A percentile compares a stretch with the other conserved stretches of the same genome.
Evolutionary conservation across 2,888 invertebrate genomes (phyloP).

Genomic region (Glaucopsyche alexis): DNA sequence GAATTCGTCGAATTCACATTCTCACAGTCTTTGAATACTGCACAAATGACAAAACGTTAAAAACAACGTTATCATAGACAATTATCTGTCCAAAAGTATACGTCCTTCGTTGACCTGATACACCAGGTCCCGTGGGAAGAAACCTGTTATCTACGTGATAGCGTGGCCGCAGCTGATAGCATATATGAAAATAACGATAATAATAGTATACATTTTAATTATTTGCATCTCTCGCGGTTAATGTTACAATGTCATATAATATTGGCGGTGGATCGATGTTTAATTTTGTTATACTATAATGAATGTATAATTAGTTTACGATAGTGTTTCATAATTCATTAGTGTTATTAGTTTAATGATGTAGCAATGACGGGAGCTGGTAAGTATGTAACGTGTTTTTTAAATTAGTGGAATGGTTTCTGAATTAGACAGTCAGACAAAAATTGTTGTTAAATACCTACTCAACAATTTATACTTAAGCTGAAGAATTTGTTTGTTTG

Average conservation of each 20-base stretch:
- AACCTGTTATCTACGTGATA: conserved; percentile 61
- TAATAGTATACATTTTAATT: conserved; percentile 56
- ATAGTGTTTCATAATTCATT: conserved; percentile 32
- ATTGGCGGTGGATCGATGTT: conserved; percentile 56
- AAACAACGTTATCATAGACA: conserved; percentile 28
- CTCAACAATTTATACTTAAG: not conserved
- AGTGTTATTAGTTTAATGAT: conserved; percentile 28
- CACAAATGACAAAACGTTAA: not conserved
- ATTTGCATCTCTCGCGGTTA: conserved; percentile 62
- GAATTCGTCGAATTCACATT: no score
- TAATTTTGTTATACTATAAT: conserved; percentile 55
- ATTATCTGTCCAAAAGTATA: conserved; percentile 19
- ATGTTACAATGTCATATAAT: conserved; percentile 53
- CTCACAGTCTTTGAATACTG: no score
- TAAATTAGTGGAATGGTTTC: not conserved
- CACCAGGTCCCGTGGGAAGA: conserved; percentile 69
- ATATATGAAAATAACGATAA: conserved; percentile 53
- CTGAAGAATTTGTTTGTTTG: no score
- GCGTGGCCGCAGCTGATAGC: conserved; percentile 52
- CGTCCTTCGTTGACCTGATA: conserved; percentile 45
- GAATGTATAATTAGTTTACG: conserved; percentile 34
- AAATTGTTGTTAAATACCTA: not conserved
- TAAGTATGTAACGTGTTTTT: not conserved
- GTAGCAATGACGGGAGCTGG: conserved; percentile 17
- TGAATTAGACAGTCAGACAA: not conserved